Conservation (phyloP, 2,797 vertebrate species). For the Catamblyrhynchus diadema region DNA sequence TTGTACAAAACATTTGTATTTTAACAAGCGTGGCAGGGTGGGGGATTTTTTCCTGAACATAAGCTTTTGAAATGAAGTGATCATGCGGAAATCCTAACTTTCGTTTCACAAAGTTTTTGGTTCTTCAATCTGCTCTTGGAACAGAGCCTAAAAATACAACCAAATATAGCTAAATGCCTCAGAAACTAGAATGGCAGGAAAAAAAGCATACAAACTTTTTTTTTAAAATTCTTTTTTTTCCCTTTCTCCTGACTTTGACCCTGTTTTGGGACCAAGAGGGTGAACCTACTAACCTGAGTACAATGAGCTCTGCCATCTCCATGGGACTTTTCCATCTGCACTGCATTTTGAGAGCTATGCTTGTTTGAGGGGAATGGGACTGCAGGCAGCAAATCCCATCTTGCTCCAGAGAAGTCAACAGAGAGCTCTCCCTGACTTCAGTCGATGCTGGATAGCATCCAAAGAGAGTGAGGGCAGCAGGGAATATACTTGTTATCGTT, state of each 20-base stretch:
- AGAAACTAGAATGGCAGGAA: neutral
- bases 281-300: neutral
- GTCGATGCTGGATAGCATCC: conserved; percentile 35
- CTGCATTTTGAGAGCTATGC: neutral
- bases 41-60: neutral
- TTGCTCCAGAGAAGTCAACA: conserved; percentile 14
- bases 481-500: conserved; percentile 52
- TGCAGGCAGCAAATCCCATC: conserved; percentile 6
- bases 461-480: conserved; percentile 47
- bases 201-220: neutral
- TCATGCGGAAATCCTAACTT: neutral
- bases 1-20: neutral
- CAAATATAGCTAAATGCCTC: conserved; percentile 22
- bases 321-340: neutral
- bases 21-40: neutral
- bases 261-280: neutral
- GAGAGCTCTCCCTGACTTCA: conserved; percentile 26
- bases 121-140: conserved; percentile 42
- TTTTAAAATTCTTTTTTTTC: neutral
- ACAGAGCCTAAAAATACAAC: conserved; percentile 3
- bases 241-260: neutral
- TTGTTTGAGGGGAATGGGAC: neutral
- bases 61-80: neutral
- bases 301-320: neutral
- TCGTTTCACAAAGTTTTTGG: neutral